Conservation (phyloP, 2,113 vertebrate genomes). For the Tupaia chinensis region DNA sequence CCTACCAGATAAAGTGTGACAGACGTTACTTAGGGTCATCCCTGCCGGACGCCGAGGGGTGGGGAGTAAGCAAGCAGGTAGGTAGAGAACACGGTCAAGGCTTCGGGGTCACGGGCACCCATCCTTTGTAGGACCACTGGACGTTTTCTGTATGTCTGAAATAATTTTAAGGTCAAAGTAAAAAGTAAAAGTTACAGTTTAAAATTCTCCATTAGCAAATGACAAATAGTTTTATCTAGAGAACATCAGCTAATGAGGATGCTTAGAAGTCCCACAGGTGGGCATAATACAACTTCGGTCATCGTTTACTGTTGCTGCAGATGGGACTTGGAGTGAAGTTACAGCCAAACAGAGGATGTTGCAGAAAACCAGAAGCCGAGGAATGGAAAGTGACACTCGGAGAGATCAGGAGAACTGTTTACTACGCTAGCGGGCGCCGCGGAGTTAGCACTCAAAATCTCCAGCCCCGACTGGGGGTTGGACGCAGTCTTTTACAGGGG, state of each 20-base stretch:
- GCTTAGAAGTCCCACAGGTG: background rate
- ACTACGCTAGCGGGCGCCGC: no score
- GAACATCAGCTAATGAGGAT: background rate
- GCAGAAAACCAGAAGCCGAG: no score
- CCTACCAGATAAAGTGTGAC: background rate
- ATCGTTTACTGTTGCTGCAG: slow-evolving; percentile 30
- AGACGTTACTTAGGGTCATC: background rate
- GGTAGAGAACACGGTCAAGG: background rate
- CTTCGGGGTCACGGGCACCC: background rate
- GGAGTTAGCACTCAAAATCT: no score
- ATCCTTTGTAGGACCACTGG: background rate
- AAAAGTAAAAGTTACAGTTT: background rate
- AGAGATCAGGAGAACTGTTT: no score
- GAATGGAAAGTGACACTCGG: no score
- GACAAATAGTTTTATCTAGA: background rate
- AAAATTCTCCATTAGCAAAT: background rate
- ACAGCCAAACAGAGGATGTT: slow-evolving; percentile 55
- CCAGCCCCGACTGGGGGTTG: no score
- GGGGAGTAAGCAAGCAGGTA: no score
- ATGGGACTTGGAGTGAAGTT: slow-evolving; percentile 35
- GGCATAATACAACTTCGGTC: background rate
- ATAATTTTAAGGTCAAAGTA: background rate
- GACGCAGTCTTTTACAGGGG: no score
- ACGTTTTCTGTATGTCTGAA: background rate
- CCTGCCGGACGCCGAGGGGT: background rate